Base-by-base conservation (phyloP, 1,140 invertebrate species). In the Musca vetustissima region DNA sequence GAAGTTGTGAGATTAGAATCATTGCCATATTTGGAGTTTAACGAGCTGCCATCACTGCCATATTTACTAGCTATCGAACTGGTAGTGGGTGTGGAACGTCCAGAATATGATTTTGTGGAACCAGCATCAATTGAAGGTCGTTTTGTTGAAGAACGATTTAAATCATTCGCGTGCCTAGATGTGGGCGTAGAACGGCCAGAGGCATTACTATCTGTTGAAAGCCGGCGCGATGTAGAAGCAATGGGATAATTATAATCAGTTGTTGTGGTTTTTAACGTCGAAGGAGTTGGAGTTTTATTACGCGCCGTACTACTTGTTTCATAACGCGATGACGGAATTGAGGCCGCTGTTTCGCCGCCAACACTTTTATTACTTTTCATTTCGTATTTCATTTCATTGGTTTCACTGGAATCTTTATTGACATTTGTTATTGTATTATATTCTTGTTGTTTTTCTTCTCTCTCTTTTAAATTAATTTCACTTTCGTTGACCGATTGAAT, bases 371-470 rank as follows among this genome's bases (percentile, higher is more conserved):
- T 11, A 28, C 22, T 17, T 22, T 61, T 70, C 69, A 70, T 70
- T 61, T 70, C 64, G 55, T 53, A 66, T 36, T 70, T 70, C 69
- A 70, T 67, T 70, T 67, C 65, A 59, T 50, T 32, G 19, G 43
- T 6, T 65, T 24, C 50, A 8, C 21, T 13, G 47, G 21, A 55
- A 53, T 47, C 43, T 11, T 21, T 17, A 69, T 48, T 21, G 1
- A 47, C 53, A 8, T 28, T 24, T 47, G 22, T 36, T 57, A 22
- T 25, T 25, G 53, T 36, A 22, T 43, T 32, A 28, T 36, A 14
- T 49, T 68, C n/a, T 22, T 61, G n/a, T 8, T 43, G 19, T 36
- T 53, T 24, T 22, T 48, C 32, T 49, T 59, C 47, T 52, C 32
- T 19, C 48, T 66, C 57, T 22, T n/a, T 14, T 66, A 67, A 19